Evolutionary conservation across 2,888 invertebrate genomes (phyloP).

Genomic region (Mesorhabditis sp.): DNA sequence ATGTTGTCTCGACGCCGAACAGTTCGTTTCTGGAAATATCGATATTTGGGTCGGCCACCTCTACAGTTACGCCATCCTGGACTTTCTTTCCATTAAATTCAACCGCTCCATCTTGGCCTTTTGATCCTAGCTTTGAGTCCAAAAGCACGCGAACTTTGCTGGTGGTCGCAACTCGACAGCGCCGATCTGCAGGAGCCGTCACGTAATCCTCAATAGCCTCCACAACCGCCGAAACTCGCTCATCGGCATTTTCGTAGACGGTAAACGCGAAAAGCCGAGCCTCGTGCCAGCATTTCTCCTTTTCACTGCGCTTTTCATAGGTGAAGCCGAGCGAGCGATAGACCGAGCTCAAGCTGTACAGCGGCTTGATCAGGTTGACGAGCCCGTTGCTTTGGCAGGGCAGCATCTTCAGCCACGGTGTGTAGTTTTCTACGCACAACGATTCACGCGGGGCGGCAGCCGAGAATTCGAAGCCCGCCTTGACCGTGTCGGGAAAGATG

Average conservation of each 20-base stretch:
- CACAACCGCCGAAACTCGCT: not conserved
- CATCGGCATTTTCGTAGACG: not conserved
- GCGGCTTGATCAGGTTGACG: conserved; percentile 81
- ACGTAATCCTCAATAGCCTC: too few relatives aligned
- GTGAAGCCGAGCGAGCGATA: conserved; percentile 27
- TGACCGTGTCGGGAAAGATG: conserved; percentile 70
- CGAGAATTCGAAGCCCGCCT: conserved; percentile 63
- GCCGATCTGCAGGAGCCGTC: too few relatives aligned
- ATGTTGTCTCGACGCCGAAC: not conserved
- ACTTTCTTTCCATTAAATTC: not conserved
- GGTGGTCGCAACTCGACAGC: not conserved
- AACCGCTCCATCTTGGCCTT: too few relatives aligned
- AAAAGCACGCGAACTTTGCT: not conserved
- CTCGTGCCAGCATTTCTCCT: not conserved
- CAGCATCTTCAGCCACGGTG: conserved; percentile 93
- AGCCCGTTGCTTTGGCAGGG: conserved; percentile 87
- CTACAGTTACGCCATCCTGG: not conserved
- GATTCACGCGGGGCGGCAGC: conserved; percentile 90
- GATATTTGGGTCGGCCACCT: not conserved
- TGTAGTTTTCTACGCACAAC: conserved; percentile 96
- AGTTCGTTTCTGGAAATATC: too few relatives aligned
- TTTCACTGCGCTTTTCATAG: not conserved
- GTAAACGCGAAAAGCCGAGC: not conserved
- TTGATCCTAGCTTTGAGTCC: not conserved
- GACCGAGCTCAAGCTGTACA: conserved; percentile 62